Evolutionary conservation across 2,888 invertebrate species (phyloP).

Genomic region (Cephus spinipes): DNA sequence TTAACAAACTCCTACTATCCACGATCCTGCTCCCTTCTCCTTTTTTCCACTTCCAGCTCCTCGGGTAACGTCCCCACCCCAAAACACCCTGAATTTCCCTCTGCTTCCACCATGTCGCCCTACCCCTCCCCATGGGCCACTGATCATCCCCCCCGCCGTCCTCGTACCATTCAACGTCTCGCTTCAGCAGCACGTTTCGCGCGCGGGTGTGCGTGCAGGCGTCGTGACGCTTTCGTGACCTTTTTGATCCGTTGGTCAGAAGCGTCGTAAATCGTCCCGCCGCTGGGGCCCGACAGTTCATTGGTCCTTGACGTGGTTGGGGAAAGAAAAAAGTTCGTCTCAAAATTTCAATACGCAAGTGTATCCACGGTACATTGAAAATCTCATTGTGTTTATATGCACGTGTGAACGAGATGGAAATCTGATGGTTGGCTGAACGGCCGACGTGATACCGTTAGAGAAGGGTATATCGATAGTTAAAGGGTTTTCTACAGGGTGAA

Average conservation of each 20-base stretch:
- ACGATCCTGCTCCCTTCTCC: conserved; percentile 13
- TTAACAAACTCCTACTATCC: conserved; percentile 16
- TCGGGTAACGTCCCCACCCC: conserved; percentile 17
- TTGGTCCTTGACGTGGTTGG: background rate
- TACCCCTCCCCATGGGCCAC: conserved; percentile 8
- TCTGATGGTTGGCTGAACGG: background rate
- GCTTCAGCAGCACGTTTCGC: conserved; percentile 44
- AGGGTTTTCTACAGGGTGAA: background rate
- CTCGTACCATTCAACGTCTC: conserved; percentile 17
- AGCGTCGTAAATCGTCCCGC: background rate
- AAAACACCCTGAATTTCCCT: conserved; percentile 17
- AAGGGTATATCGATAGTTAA: background rate
- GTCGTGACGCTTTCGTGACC: conserved; percentile 40
- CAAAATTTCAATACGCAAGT: background rate
- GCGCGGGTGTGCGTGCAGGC: conserved; percentile 51
- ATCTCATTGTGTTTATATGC: background rate
- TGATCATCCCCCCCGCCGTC: conserved; percentile 28
- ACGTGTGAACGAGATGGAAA: background rate
- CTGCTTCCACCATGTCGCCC: conserved; percentile 13
- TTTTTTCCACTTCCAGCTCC: conserved; percentile 10
- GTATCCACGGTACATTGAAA: background rate
- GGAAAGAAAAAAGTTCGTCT: background rate
- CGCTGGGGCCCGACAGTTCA: background rate
- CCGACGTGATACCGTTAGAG: background rate
- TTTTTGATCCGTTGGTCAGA: conserved; percentile 5